phyloP scores from a whole-genome alignment of 2,113 vertebrate genomes.

The Malurus cyaneus region DNA sequence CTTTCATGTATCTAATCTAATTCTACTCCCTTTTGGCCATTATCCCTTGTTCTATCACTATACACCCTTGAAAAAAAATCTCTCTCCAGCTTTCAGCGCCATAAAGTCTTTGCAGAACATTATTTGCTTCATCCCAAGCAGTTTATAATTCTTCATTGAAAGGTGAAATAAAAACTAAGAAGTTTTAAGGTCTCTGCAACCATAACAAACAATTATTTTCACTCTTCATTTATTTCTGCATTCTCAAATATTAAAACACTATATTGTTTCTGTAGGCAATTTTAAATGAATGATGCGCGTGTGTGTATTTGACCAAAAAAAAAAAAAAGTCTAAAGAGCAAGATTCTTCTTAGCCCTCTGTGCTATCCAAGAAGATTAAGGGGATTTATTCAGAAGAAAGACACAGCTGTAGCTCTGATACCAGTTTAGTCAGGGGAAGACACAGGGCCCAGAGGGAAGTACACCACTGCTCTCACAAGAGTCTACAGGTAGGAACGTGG shows the following conservation, averaged over 20 bases:
- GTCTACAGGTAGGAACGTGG: accelerated
- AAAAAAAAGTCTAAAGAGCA: neutral
- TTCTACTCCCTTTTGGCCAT: neutral
- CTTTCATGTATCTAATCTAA: neutral
- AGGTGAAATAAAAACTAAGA: neutral
- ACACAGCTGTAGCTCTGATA: neutral
- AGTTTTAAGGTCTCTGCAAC: neutral
- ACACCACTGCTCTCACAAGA: neutral
- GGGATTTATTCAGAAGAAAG: neutral
- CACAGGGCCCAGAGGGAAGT: neutral
- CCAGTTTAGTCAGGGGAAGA: neutral
- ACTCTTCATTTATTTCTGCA: neutral
- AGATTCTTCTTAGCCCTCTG: neutral
- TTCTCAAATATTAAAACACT: neutral
- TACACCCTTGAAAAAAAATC: neutral
- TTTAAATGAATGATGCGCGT: neutral
- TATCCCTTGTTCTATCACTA: neutral
- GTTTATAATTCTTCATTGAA: neutral
- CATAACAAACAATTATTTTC: neutral
- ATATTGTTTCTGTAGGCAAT: neutral
- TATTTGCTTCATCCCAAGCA: neutral
- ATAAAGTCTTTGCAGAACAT: neutral
- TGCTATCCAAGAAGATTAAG: neutral
- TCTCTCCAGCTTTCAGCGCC: neutral
- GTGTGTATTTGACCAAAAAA: neutral